Base-by-base conservation (phyloP, 2,113 vertebrate genomes). In the Campylomormyrus tamandua region DNA sequence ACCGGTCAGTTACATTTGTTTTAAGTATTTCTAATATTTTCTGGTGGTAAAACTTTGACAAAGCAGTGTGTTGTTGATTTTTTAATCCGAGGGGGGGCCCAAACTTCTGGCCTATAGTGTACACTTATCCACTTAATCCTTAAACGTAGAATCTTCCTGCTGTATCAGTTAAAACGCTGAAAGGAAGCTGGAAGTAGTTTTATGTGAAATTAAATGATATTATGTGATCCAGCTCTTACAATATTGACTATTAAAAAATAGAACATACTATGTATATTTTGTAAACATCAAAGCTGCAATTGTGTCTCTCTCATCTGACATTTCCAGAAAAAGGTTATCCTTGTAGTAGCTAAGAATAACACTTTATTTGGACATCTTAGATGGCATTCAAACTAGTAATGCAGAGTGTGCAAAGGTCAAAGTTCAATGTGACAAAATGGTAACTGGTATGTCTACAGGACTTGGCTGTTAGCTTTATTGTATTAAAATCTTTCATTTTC, bases 291-390 rank as follows among this genome's bases (percentile, higher is more conserved):
- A 91, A 92, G 92, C 93, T 92, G 92, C 90, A 93, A 89, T 90
- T 92, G 93, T 92, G 91, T 89, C 93, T 90, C 89, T 90, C 93
- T 90, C 48, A 87, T 50, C 91, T 93, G 93, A 95, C 94, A 95
- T 95, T 95, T 94, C 17, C 90, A 87, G 89, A 88, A 90, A 77
- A 94, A 94, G 94, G 94, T 93, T 92, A 92, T 90, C 62, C 92
- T 90, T 91, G 91, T 89, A 83, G 93, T 94, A 94, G 93, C 93
- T 92, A 91, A 53, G 8, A 92, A 53, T 39, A 93, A 91, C 91
- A 94, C 92, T 85, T 74, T 92, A 93, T 92, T 94, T 92, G 56
- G 39, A 87, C 92, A 87, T 92, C 87, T 89, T 91, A 91, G 92
- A 93, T 92, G 91, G 91, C 92, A 89, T 91, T 93, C 91, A 90